These are phyloP conservation scores for Seira musarum DNA, from an alignment of 2,888 invertebrate species.

Conservation along the genomic window DNA sequence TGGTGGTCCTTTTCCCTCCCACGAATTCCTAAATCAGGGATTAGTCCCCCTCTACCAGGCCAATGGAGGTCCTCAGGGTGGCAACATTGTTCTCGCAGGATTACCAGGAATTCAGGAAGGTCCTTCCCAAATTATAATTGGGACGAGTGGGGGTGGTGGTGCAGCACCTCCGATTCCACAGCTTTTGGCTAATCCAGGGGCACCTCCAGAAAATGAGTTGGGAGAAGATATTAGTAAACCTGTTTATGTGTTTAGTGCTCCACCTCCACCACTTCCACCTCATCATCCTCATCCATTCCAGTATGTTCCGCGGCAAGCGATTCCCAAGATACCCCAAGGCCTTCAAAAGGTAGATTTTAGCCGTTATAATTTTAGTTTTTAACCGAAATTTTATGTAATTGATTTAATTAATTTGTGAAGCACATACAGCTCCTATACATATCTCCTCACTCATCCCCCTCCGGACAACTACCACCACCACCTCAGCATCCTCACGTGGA, in stretches of 20 bases:
- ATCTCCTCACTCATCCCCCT: conserved; percentile 71
- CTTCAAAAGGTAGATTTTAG: too few species aligned
- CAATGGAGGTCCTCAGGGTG: background rate
- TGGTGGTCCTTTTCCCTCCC: conserved; percentile 37
- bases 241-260: conserved; percentile 56
- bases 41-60: conserved; percentile 34
- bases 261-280: conserved; percentile 19
- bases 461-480: conserved; percentile 65
- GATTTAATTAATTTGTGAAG: too few species aligned
- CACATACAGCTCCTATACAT: conserved; percentile 90
- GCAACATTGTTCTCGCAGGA: conserved; percentile 12
- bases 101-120: conserved; percentile 25
- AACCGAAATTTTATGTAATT: too few species aligned
- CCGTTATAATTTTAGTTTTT: too few species aligned
- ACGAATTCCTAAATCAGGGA: conserved; percentile 40
- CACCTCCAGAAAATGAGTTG: conserved; percentile 32
- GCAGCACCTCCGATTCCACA: background rate
- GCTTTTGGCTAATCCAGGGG: conserved; percentile 20
- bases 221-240: conserved; percentile 73
- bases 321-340: conserved; percentile 75
- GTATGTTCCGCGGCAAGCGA: conserved; percentile 39
- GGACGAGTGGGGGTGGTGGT: conserved; percentile 16
- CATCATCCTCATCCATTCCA: conserved; percentile 49
- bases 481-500: conserved; percentile 59
- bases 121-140: background rate